phyloP scores from a whole-genome alignment of 1,140 invertebrate genomes.

The Bombus picipes region DNA sequence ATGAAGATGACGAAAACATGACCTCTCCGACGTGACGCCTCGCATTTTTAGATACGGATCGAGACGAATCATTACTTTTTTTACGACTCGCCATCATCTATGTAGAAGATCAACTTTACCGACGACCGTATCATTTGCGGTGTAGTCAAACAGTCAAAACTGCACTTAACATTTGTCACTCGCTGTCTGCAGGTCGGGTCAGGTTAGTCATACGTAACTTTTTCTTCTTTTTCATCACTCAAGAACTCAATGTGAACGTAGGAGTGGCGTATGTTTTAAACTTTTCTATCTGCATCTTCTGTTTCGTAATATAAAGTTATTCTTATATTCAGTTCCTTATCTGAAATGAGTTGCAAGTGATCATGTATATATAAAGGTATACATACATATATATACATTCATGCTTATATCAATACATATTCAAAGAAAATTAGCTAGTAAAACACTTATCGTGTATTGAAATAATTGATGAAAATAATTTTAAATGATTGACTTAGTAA shows the following conservation, averaged over 20 bases:
- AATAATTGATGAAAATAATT: neutral
- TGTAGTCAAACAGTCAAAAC: slow-evolving; percentile 34
- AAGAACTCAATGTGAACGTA: neutral
- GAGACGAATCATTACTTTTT: slow-evolving; percentile 45
- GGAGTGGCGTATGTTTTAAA: neutral
- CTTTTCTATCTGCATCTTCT: neutral
- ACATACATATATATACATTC: neutral
- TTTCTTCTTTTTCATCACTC: neutral
- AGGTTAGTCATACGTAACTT: slow-evolving; percentile 34
- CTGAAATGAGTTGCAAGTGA: slow-evolving; percentile 13
- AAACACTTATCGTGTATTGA: neutral
- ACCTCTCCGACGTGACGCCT: neutral
- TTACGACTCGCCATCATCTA: slow-evolving; percentile 60
- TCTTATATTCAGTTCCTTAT: slow-evolving; percentile 4
- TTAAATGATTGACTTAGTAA: neutral
- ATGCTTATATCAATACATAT: neutral
- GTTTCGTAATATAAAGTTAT: slow-evolving; percentile 36
- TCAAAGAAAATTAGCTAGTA: neutral
- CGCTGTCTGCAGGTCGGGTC: slow-evolving; percentile 10
- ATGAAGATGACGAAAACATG: slow-evolving; percentile 35
- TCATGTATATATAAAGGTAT: slow-evolving; percentile 4
- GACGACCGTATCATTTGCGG: slow-evolving; percentile 57
- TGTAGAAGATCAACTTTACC: slow-evolving; percentile 45
- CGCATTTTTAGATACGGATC: slow-evolving; percentile 28
- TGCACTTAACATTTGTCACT: slow-evolving; percentile 61